phyloP scores from a whole-genome alignment of 2,797 vertebrate species.

The Oreortyx pictus region DNA sequence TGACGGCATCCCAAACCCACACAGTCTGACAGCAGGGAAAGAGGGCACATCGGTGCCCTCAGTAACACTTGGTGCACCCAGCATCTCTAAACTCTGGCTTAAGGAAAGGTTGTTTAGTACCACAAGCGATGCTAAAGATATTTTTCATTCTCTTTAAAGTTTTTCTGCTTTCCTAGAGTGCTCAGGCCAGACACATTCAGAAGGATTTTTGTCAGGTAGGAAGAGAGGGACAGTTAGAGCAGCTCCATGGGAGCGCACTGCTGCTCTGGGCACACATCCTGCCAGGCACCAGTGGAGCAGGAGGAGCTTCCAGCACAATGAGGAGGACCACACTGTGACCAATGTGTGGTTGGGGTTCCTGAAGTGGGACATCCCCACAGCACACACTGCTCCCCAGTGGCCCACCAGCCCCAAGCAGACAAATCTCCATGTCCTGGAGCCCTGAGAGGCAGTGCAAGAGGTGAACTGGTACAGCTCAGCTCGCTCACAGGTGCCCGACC shows the following conservation, averaged over 20 bases:
- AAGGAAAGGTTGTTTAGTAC: background rate
- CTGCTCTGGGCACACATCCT: background rate
- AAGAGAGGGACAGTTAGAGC: background rate
- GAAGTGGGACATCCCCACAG: accelerated
- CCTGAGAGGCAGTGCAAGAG: accelerated
- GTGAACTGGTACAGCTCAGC: background rate
- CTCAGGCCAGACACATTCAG: accelerated
- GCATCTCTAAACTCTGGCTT: background rate
- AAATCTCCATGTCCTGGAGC: accelerated
- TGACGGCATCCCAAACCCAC: accelerated
- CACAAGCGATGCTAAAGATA: accelerated
- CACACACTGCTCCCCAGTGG: background rate
- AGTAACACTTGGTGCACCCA: background rate
- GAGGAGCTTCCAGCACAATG: accelerated
- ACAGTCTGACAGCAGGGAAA: background rate
- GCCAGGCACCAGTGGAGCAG: accelerated
- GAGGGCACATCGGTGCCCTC: too few relatives aligned
- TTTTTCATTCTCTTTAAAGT: background rate
- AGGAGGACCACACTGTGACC: accelerated
- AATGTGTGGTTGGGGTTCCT: accelerated
- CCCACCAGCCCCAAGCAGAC: accelerated
- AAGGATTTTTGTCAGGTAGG: background rate
- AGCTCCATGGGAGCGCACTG: background rate
- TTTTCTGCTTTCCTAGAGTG: accelerated
- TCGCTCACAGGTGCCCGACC: accelerated